Percentiles rank a stretch among this genome's conserved stretches.
Conservation (phyloP, 2,888 invertebrate species). For the Dasypogon diadema region DNA sequence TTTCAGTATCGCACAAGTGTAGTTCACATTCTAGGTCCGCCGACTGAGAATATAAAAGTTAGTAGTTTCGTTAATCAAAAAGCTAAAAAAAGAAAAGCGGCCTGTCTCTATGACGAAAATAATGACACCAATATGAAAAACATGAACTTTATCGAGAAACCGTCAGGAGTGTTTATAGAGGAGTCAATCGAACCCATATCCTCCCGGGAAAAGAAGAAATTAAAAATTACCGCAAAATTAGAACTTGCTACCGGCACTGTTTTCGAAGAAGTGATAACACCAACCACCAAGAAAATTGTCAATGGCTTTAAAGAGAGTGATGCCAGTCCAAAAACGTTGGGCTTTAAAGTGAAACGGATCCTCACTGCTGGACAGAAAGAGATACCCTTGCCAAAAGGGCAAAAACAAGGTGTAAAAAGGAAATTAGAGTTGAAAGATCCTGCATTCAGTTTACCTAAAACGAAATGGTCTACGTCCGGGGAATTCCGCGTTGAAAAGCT, state of each 20-base stretch:
- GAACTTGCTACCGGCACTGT: constrained; percentile 62
- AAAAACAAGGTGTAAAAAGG: constrained; percentile 54
- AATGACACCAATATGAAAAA: neutral
- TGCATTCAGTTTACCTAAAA: constrained; percentile 57
- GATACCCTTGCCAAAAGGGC: constrained; percentile 41
- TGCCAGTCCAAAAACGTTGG: constrained; percentile 50
- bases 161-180: constrained; percentile 48
- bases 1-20: no score
- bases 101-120: neutral
- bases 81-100: no score
- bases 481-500: constrained; percentile 45
- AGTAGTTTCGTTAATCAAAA: no score
- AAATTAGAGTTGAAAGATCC: constrained; percentile 57
- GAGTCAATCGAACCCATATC: constrained; percentile 2
- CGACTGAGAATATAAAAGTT: no score
- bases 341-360: constrained; percentile 59
- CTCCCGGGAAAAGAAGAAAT: neutral
- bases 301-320: constrained; percentile 43
- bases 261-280: constrained; percentile 62
- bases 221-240: constrained; percentile 4
- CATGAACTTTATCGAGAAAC: neutral
- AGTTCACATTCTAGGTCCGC: no score
- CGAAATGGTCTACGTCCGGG: constrained; percentile 60
- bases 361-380: constrained; percentile 55
- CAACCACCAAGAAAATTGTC: constrained; percentile 54